Conservation (phyloP, 2,797 vertebrate species). For the Euphonia xanthogaster region DNA sequence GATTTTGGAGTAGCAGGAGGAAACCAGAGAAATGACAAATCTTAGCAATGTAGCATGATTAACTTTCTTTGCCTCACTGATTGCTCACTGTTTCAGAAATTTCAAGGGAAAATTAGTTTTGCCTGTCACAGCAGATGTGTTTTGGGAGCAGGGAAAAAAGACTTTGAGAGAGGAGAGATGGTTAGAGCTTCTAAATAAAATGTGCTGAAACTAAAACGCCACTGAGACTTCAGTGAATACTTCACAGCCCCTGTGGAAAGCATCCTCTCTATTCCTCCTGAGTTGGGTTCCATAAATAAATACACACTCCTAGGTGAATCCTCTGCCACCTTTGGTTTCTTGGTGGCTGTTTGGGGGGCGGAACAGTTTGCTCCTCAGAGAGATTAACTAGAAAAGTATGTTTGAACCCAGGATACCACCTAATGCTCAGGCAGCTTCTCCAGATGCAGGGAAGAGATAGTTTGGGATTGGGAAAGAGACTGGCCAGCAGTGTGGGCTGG, state of each 20-base stretch:
- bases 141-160: not conserved
- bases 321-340: not conserved
- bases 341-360: not conserved
- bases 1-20: not conserved
- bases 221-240: not conserved
- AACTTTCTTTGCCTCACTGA: not conserved
- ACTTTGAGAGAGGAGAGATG: not conserved
- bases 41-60: not conserved
- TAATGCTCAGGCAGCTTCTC: not conserved
- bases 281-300: not conserved
- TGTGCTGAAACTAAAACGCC: not conserved
- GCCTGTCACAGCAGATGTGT: not conserved
- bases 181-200: not conserved
- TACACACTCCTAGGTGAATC: not conserved
- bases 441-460: not conserved
- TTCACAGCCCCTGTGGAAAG: not conserved
- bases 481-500: not conserved
- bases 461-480: not conserved
- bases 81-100: not conserved
- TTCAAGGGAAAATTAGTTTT: not conserved
- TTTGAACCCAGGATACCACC: not conserved
- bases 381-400: not conserved
- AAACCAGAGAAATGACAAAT: not conserved
- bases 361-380: not conserved
- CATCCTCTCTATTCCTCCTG: not conserved